Percentiles rank a stretch among this genome's conserved stretches.
These are phyloP conservation scores for Xanthia togata DNA, from an alignment of 2,888 invertebrate species.

Conservation along the genomic window DNA sequence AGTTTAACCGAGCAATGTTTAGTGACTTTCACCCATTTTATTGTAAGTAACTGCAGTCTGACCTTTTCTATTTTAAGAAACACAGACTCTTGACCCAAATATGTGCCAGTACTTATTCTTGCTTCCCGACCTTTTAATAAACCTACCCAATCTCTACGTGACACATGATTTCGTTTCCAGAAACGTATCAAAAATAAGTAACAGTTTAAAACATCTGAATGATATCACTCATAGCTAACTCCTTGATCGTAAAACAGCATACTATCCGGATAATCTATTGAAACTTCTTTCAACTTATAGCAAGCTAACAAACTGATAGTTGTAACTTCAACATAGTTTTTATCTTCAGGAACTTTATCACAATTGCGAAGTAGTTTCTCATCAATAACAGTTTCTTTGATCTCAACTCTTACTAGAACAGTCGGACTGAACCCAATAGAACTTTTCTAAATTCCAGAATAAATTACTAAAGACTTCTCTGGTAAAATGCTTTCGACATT, in stretches of 20 bases:
- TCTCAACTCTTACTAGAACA: neutral
- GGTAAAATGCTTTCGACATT: neutral
- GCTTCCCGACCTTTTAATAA: neutral
- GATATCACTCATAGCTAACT: neutral
- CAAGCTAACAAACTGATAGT: conserved; percentile 34
- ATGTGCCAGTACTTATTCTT: neutral
- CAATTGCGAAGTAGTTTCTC: neutral
- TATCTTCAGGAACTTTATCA: conserved; percentile 22
- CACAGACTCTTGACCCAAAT: no score
- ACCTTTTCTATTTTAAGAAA: neutral
- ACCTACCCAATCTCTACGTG: neutral
- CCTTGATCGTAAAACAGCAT: conserved; percentile 11
- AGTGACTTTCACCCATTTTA: neutral
- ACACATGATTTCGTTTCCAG: neutral
- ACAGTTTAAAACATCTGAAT: conserved; percentile 3
- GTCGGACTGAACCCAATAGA: no score
- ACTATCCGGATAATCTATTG: conserved; percentile 14
- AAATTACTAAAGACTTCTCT: neutral
- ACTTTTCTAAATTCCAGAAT: neutral
- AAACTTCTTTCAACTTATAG: conserved; percentile 42
- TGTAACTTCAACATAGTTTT: conserved; percentile 27
- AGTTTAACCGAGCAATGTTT: neutral
- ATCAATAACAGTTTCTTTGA: conserved; percentile 1
- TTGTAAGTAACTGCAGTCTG: neutral
- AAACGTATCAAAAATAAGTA: neutral